Conservation (phyloP, 2,888 invertebrate species). For the Drosophila antonietae region DNA sequence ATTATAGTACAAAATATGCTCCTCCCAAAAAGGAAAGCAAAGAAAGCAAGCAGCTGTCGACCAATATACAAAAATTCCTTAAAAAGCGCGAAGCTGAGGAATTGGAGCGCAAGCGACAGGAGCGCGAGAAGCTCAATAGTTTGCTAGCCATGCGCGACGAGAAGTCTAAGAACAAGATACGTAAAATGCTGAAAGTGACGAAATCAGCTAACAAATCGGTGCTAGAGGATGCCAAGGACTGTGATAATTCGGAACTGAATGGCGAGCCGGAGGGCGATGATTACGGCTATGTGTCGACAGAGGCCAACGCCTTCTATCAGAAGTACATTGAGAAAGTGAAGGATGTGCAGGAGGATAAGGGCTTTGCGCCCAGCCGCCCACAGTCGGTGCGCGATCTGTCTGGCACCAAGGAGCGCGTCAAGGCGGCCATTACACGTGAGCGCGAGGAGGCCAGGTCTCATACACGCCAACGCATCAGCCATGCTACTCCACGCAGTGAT, state of each 20-base stretch:
- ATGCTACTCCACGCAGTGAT: conserved; percentile 34
- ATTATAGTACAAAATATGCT: conserved; percentile 91
- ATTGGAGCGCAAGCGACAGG: conserved; percentile 87
- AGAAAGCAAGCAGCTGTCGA: conserved; percentile 88
- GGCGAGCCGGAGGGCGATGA: conserved; percentile 93
- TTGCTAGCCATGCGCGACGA: conserved; percentile 89
- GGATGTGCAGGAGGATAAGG: conserved; percentile 87
- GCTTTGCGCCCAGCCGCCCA: conserved; percentile 87
- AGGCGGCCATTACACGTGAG: conserved; percentile 89
- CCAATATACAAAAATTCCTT: conserved; percentile 93
- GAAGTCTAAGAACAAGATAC: conserved; percentile 90
- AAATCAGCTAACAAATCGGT: conserved; percentile 96
- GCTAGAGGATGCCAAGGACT: conserved; percentile 91
- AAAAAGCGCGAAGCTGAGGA: conserved; percentile 93
- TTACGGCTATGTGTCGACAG: conserved; percentile 94
- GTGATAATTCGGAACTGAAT: conserved; percentile 89
- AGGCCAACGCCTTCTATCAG: conserved; percentile 91
- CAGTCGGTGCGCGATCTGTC: conserved; percentile 82
- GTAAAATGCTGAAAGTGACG: conserved; percentile 92
- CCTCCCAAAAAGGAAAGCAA: conserved; percentile 93
- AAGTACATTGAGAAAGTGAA: conserved; percentile 92
- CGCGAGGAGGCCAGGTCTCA: conserved; percentile 90
- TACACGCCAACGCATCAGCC: conserved; percentile 71
- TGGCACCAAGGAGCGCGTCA: conserved; percentile 90
- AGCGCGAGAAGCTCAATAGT: conserved; percentile 88